A percentile compares a stretch with the other conserved stretches of the same genome.
Evolutionary conservation across 2,888 invertebrate species (phyloP).

Genomic region (Cantharis rufa): DNA sequence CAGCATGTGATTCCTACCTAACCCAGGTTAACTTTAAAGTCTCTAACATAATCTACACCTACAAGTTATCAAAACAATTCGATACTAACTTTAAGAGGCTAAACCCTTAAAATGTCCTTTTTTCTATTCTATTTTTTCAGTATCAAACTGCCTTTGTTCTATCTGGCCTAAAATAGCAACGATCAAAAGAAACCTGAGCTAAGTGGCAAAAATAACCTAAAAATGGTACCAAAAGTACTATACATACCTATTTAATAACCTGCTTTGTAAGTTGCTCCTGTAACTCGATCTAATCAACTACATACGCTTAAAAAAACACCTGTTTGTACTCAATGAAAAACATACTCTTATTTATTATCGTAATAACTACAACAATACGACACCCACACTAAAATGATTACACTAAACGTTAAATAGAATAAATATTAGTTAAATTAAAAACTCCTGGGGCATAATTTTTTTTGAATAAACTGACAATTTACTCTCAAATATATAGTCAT

Average conservation of each 20-base stretch:
- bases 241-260: constrained; percentile 44
- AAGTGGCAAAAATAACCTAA: constrained; percentile 40
- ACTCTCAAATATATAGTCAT: background rate
- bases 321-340: constrained; percentile 24
- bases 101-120: background rate
- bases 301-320: constrained; percentile 30
- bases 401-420: constrained; percentile 17
- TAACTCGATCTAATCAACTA: constrained; percentile 24
- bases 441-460: constrained; percentile 3
- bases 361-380: constrained; percentile 23
- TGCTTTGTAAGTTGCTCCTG: constrained; percentile 33
- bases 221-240: constrained; percentile 40
- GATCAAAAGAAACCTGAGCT: constrained; percentile 49
- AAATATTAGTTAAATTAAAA: constrained; percentile 7
- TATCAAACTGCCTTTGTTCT: constrained; percentile 1
- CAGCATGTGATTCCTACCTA: constrained; percentile 42
- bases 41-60: constrained; percentile 21
- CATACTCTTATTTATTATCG: constrained; percentile 28
- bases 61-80: constrained; percentile 2
- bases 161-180: background rate
- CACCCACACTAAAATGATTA: constrained; percentile 23
- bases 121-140: background rate
- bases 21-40: constrained; percentile 47
- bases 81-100: background rate
- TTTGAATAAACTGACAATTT: constrained; percentile 11